Base-by-base conservation (phyloP, 2,797 vertebrate genomes). In the Ctenosaura bakeri region DNA sequence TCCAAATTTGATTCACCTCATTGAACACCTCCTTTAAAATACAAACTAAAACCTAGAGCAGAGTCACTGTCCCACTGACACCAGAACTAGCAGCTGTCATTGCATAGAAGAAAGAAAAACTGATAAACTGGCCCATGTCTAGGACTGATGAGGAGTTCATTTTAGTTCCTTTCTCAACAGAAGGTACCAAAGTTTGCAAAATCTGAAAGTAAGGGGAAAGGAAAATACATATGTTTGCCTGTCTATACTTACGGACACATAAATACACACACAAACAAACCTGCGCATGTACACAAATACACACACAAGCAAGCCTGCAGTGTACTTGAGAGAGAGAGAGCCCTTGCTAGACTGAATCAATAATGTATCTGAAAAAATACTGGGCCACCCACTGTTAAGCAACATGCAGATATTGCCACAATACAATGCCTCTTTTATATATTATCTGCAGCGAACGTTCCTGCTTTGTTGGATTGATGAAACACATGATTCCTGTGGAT, bases 361-460 rank as follows among this genome's bases (percentile, higher is more conserved):
- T 96, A 97, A 95, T 78, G 82, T 62, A 89, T 93, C 95, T 96
- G 96, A 92, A 94, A 78, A 91, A 96, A 94, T 92, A 95, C 83
- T 78, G 83, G 91, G 87, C 89, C 87, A 93, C 64, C 54, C 20
- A 90, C 64, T 94, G 88, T 93, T 94, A 96, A 94, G 91, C 92
- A 90, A 93, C 95, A 94, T 94, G 93, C 91, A 95, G 96, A 95
- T 94, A 94, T 88, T 88, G 59, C 88, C 88, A 81, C 92, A 95
- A 88, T 52, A 88, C 89, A 95, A 89, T 84, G 90, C 90, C 93
- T 92, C 80, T 91, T 87, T 95, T 85, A 84, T 85, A 86, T 9
- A 62, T 89, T 94, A 92, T 92, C 94, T 82, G 74, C 26, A 46
- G 86, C 90, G 85, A 96, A 87, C 94, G 93, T 66, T 87, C 86